A percentile compares a stretch with the other conserved stretches of the same genome.
Evolutionary conservation across 2,113 vertebrate species (phyloP).

Genomic region (Corythaixoides concolor): DNA sequence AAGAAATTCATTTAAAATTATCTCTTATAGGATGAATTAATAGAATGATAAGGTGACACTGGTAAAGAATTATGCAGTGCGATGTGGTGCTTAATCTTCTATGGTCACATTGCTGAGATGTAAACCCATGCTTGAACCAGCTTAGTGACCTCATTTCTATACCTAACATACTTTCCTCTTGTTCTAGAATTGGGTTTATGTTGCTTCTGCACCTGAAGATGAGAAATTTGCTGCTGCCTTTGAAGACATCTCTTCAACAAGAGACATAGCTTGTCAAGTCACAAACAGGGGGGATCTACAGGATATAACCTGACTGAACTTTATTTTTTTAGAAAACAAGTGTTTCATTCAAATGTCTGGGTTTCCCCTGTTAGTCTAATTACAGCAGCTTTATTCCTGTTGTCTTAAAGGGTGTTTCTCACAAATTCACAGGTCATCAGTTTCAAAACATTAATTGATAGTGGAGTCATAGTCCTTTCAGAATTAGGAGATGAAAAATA

Average conservation of each 20-base stretch:
- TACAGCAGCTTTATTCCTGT: constrained; percentile 23
- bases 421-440: background rate
- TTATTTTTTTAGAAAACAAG: background rate
- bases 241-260: background rate
- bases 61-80: constrained; percentile 3
- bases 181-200: background rate
- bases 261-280: background rate
- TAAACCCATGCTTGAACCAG: background rate
- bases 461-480: background rate
- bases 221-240: background rate
- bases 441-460: background rate
- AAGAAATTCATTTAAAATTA: constrained; percentile 29
- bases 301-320: background rate
- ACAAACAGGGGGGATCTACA: background rate
- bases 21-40: background rate
- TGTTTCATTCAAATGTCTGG: constrained; percentile 20
- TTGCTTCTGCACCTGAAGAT: background rate
- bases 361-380: constrained; percentile 7
- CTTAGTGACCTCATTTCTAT: background rate
- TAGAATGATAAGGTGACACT: constrained; percentile 32
- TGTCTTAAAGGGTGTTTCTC: constrained; percentile 19
- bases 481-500: background rate
- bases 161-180: background rate
- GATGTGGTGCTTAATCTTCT: constrained; percentile 51
- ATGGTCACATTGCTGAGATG: background rate